Percentiles rank a stretch among this genome's conserved stretches.
phyloP scores from a whole-genome alignment of 2,113 vertebrate species.

The Gadus macrocephalus region DNA sequence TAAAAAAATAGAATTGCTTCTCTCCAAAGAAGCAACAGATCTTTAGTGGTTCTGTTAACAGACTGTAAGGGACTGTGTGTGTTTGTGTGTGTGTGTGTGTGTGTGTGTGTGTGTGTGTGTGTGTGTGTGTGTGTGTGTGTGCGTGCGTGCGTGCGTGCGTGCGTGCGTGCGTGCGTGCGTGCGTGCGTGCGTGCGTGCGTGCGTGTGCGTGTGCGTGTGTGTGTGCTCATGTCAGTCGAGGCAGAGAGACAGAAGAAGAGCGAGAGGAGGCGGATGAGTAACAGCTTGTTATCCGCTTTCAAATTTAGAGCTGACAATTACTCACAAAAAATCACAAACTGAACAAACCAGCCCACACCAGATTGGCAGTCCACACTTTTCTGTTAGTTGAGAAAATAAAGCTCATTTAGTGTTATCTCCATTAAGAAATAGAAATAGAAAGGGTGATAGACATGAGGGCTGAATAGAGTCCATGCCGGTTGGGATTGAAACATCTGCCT shows the following conservation, averaged over 20 bases:
- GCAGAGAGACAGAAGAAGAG: not conserved
- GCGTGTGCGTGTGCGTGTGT: conserved; percentile 15
- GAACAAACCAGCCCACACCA: conserved; percentile 34
- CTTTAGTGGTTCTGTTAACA: not conserved
- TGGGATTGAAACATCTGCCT: not conserved
- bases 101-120: conserved; percentile 2
- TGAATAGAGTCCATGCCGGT: not conserved
- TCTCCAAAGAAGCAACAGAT: no score
- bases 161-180: conserved; percentile 12
- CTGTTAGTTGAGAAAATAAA: not conserved
- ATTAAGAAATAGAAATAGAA: no score
- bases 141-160: conserved; percentile 8
- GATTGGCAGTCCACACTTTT: conserved; percentile 19
- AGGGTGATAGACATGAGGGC: not conserved
- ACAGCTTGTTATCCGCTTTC: conserved; percentile 31
- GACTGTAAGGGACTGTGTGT: not conserved
- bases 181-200: conserved; percentile 16
- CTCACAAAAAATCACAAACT: conserved; percentile 9
- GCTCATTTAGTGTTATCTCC: not conserved
- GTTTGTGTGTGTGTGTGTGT: conserved; percentile 8
- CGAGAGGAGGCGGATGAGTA: conserved; percentile 43
- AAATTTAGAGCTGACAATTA: conserved; percentile 69
- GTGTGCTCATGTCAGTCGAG: not conserved
- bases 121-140: conserved; percentile 9
- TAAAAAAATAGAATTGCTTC: no score